phyloP scores from a whole-genome alignment of 1,140 invertebrate genomes.

The Leptoteleia sp. region DNA sequence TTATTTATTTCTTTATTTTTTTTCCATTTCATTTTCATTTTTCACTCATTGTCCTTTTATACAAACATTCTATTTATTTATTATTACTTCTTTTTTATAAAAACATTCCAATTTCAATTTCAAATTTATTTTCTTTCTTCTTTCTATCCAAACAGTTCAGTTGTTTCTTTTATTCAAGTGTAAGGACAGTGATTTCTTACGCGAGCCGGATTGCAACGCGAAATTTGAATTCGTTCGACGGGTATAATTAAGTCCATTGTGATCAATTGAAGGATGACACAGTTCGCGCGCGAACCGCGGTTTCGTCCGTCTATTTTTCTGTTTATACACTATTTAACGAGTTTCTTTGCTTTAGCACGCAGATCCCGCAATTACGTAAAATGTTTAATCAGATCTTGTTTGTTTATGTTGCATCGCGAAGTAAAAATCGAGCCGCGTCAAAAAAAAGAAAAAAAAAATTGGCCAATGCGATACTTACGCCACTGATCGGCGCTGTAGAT shows the following conservation, averaged over 20 bases:
- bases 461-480: no score
- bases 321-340: background rate
- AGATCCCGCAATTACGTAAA: constrained; percentile 3
- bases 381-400: constrained; percentile 4
- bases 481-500: no score
- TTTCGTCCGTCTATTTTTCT: constrained; percentile 11
- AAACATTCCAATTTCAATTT: no score
- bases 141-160: no score
- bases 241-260: constrained; percentile 35
- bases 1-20: no score
- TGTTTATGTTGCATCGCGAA: background rate
- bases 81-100: no score
- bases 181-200: no score
- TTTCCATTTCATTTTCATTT: no score
- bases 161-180: no score
- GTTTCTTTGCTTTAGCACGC: background rate
- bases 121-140: no score
- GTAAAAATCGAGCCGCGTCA: background rate
- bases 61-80: no score
- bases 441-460: background rate
- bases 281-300: constrained; percentile 28
- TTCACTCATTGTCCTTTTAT: no score
- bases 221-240: constrained; percentile 28
- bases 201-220: constrained; percentile 1
- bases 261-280: constrained; percentile 53